Conservation (phyloP, 2,797 vertebrate species). For the Diplodus puntazzo region DNA sequence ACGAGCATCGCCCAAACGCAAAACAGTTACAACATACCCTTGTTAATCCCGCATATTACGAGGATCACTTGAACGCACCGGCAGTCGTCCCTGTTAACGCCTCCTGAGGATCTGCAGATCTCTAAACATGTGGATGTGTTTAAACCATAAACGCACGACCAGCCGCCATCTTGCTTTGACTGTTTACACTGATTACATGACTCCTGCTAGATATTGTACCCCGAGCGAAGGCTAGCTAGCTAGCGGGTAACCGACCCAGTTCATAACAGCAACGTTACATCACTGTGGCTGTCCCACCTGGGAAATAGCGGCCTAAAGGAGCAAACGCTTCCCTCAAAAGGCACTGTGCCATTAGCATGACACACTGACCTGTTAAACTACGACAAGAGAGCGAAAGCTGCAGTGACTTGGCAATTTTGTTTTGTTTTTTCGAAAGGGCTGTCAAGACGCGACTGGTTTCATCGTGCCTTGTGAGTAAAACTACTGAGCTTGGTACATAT, state of each 20-base stretch:
- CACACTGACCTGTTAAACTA: slow-evolving; percentile 29
- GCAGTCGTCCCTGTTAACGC: background rate
- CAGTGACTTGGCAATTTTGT: slow-evolving; percentile 61
- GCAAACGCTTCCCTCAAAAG: background rate
- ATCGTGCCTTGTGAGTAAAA: slow-evolving; percentile 70
- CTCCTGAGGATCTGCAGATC: slow-evolving; percentile 49
- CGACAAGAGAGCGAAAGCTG: slow-evolving; percentile 10
- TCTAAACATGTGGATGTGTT: slow-evolving; percentile 41
- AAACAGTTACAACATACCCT: background rate
- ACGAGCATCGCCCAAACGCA: slow-evolving; percentile 40
- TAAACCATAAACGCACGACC: rapidly evolving
- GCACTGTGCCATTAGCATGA: slow-evolving; percentile 45
- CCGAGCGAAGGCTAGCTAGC: slow-evolving; percentile 40
- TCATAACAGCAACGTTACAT: slow-evolving; percentile 77
- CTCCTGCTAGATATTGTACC: background rate
- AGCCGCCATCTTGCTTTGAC: slow-evolving; percentile 50
- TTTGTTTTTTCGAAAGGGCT: slow-evolving; percentile 26
- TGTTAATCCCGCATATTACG: background rate
- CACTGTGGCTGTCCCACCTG: slow-evolving; percentile 64
- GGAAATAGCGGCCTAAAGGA: slow-evolving; percentile 50
- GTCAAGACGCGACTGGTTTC: slow-evolving; percentile 63
- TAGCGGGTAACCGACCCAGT: slow-evolving; percentile 61
- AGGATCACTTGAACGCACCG: slow-evolving; percentile 46
- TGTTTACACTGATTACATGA: background rate
- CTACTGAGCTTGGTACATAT: background rate